Conservation (phyloP, 2,113 vertebrate species). For the Crotalus viridis region DNA sequence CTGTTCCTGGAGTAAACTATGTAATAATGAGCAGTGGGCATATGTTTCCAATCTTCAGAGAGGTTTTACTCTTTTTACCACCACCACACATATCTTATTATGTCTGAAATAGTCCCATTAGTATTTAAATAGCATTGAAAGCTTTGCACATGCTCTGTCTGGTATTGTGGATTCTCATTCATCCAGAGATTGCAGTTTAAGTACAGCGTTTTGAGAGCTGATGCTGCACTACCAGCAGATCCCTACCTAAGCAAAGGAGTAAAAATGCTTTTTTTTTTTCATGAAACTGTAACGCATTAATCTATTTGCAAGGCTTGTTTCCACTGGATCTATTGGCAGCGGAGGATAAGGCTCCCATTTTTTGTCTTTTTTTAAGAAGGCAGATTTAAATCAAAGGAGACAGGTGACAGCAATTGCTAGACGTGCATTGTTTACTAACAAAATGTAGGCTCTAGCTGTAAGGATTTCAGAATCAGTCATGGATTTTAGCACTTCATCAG, state of each 20-base stretch:
- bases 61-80: background rate
- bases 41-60: background rate
- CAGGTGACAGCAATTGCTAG: constrained; percentile 31
- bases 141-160: constrained; percentile 79
- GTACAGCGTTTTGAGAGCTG: constrained; percentile 43
- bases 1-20: background rate
- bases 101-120: constrained; percentile 23
- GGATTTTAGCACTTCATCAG: constrained; percentile 84
- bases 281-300: background rate
- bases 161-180: constrained; percentile 59
- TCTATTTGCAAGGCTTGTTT: constrained; percentile 21
- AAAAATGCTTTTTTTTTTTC: background rate
- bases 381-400: constrained; percentile 41
- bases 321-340: background rate
- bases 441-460: constrained; percentile 39
- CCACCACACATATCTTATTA: constrained; percentile 19
- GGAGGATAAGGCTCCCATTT: constrained; percentile 9
- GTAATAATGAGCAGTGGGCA: fast-evolving
- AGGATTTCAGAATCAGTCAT: constrained; percentile 62
- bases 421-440: constrained; percentile 30
- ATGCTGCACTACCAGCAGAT: constrained; percentile 44
- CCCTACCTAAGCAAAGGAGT: constrained; percentile 32
- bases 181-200: constrained; percentile 58
- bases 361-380: constrained; percentile 47
- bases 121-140: constrained; percentile 47